Evolutionary conservation across 1,140 invertebrate genomes (phyloP).

Genomic region (Drosophila nigromelanica): DNA sequence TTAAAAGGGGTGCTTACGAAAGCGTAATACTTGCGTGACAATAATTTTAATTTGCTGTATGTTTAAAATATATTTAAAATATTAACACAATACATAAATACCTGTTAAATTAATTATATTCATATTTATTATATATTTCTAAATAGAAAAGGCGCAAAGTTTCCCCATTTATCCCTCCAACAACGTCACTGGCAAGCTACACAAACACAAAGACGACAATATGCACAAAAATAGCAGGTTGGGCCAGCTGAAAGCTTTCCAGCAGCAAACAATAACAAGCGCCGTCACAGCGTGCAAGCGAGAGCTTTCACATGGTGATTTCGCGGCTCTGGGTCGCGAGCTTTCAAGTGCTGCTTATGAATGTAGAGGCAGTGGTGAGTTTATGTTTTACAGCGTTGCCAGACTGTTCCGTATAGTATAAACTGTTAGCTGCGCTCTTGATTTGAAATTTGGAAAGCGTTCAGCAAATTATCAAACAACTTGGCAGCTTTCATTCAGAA

Average conservation of each 20-base stretch:
- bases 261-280: slow-evolving; percentile 21
- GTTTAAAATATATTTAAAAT: not conserved
- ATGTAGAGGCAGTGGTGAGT: slow-evolving; percentile 4
- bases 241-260: slow-evolving; percentile 57
- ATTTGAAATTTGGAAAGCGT: slow-evolving; percentile 5
- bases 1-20: not conserved
- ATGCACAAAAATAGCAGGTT: slow-evolving; percentile 44
- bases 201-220: slow-evolving; percentile 18
- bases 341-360: slow-evolving; percentile 35
- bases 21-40: not conserved
- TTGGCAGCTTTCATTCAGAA: slow-evolving; percentile 13
- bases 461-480: not conserved
- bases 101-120: not conserved
- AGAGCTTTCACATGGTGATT: slow-evolving; percentile 27
- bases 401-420: slow-evolving; percentile 10
- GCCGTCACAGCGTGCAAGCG: not conserved
- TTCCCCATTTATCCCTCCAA: not conserved
- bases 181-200: slow-evolving; percentile 22
- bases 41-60: not conserved
- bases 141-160: not conserved
- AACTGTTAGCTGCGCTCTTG: not conserved
- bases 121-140: not conserved
- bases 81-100: not conserved
- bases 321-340: slow-evolving; percentile 2
- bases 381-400: slow-evolving; percentile 23